phyloP scores from a whole-genome alignment of 2,888 invertebrate genomes.

The Tachystola acroxantha region DNA sequence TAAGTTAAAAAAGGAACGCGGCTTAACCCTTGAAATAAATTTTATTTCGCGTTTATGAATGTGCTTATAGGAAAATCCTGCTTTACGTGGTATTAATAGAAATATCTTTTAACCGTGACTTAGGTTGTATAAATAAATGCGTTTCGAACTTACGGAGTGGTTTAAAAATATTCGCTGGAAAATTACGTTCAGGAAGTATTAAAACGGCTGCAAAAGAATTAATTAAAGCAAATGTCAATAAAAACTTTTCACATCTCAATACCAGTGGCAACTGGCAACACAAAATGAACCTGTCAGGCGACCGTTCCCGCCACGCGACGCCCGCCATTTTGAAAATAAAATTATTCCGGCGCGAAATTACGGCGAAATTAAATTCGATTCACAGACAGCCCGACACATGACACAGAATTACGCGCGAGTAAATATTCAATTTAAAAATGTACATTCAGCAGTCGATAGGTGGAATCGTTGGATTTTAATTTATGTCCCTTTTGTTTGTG shows the following conservation, averaged over 20 bases:
- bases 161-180: too few species aligned
- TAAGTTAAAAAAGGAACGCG: too few species aligned
- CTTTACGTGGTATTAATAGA: too few species aligned
- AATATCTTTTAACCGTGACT: too few species aligned
- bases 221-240: neutral
- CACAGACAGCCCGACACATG: constrained; percentile 23
- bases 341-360: constrained; percentile 42
- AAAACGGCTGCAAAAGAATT: too few species aligned
- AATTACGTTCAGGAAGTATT: too few species aligned
- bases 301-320: constrained; percentile 27
- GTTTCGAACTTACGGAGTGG: too few species aligned
- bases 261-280: neutral
- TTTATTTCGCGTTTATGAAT: too few species aligned
- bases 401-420: constrained; percentile 25
- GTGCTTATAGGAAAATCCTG: too few species aligned
- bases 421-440: constrained; percentile 30
- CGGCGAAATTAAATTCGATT: constrained; percentile 44
- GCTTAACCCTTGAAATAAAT: too few species aligned
- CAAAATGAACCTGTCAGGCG: constrained; percentile 14
- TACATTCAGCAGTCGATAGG: constrained; percentile 8
- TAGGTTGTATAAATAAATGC: too few species aligned
- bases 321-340: constrained; percentile 35
- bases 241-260: constrained; percentile 5
- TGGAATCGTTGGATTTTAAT: constrained; percentile 5
- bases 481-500: neutral